phyloP scores from a whole-genome alignment of 1,140 invertebrate species.

The Elymnias hypermnestra region DNA sequence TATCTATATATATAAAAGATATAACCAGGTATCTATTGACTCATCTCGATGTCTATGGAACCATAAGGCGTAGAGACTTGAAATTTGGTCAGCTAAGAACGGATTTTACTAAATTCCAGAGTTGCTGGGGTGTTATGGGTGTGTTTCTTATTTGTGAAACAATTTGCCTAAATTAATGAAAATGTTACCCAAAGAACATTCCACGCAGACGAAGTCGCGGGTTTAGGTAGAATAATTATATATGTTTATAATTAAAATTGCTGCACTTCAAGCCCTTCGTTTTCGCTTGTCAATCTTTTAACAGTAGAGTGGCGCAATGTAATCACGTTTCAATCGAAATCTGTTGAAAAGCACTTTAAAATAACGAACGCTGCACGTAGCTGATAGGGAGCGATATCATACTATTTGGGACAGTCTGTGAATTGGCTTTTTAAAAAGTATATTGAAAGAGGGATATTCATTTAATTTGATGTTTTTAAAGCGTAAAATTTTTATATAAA shows the following conservation, averaged over 20 bases:
- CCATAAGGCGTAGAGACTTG: too few species aligned
- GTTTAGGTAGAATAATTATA: background rate
- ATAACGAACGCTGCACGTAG: background rate
- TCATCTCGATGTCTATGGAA: too few species aligned
- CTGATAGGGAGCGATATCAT: slow-evolving; percentile 1
- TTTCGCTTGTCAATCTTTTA: slow-evolving; percentile 4
- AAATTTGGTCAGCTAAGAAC: too few species aligned
- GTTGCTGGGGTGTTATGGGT: too few species aligned
- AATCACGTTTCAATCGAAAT: slow-evolving; percentile 5
- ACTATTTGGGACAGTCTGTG: slow-evolving; percentile 4
- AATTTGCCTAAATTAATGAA: too few species aligned
- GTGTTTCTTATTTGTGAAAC: too few species aligned
- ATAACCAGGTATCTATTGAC: too few species aligned
- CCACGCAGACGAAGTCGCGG: too few species aligned
- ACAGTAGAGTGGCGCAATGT: background rate
- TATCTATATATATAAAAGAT: too few species aligned
- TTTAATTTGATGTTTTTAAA: background rate
- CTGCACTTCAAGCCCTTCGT: background rate
- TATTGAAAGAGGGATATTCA: background rate
- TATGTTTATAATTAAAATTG: background rate
- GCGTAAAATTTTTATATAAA: background rate
- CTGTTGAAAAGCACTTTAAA: background rate
- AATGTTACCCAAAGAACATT: too few species aligned
- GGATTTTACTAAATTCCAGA: too few species aligned
- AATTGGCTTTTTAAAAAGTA: slow-evolving; percentile 1